Conservation (phyloP, 2,113 vertebrate genomes). For the Phodopus roborovskii region DNA sequence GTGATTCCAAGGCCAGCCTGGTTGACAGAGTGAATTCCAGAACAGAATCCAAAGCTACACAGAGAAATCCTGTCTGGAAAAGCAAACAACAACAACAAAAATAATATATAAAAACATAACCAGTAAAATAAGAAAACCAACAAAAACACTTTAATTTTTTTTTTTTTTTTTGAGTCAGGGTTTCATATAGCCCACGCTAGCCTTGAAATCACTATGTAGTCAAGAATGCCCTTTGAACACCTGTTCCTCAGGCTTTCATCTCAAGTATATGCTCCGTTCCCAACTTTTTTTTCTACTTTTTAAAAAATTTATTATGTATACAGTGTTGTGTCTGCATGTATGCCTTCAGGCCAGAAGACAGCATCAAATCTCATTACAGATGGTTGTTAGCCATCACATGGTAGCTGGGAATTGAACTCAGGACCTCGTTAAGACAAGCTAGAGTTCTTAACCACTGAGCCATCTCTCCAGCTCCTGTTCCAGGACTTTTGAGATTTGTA, state of each 20-base stretch:
- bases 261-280: not conserved
- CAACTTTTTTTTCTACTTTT: not conserved
- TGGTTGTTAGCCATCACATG: too few relatives aligned
- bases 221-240: not conserved
- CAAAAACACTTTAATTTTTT: not conserved
- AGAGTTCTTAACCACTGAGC: too few relatives aligned
- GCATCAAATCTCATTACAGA: too few relatives aligned
- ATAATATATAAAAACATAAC: not conserved
- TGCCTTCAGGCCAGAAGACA: too few relatives aligned
- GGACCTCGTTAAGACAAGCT: too few relatives aligned
- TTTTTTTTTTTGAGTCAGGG: not conserved
- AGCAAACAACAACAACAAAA: not conserved
- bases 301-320: too few relatives aligned
- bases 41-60: not conserved
- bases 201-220: not conserved
- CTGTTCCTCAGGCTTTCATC: not conserved
- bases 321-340: too few relatives aligned
- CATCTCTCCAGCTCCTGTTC: not conserved
- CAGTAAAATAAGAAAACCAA: not conserved
- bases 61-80: not conserved
- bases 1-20: not conserved
- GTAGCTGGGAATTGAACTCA: too few relatives aligned
- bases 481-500: not conserved
- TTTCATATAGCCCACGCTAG: not conserved
- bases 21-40: not conserved